Base-by-base conservation (phyloP, 2,797 vertebrate genomes). In the Eulemur coronatus region DNA sequence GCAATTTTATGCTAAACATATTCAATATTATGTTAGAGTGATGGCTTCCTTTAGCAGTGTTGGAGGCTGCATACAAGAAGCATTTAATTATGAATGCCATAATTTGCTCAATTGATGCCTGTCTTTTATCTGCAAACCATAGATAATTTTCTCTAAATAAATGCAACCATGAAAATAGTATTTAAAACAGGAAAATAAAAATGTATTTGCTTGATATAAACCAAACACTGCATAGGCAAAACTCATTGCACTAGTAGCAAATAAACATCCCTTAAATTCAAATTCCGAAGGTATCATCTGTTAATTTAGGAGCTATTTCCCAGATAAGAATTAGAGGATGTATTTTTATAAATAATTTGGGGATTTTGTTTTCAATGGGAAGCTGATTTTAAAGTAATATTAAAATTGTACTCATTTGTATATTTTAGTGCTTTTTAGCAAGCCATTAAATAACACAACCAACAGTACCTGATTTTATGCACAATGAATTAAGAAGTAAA, bases 91-190 rank as follows among this genome's bases (percentile, higher is more conserved):
- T 96, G 92, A 97, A 96, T 97, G 81, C 89, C 81, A 30, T 95
- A 96, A 98, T 97, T 98, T 97, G 88, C 88, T 96, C 97, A 97
- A 90, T 93, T 95, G 86, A 95, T 92, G 90, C 63, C 35, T 96
- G 80, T 88, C 87, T 97, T 98, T 96, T 96, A 95, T 97, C 92
- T 97, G 52, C n/a, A 93, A 93, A 86, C 96, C 93, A 95, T 84
- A 96, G 94, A 94, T 97, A 96, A 97, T 97, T 97, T 97, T 69
- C 81, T 87, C 85, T 91, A 95, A 96, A 81, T 97, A 97, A 98
- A 95, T 95, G 59, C 38, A 96, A 84, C 55, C 61, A 73, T 86
- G 94, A 97, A 97, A 97, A 98, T 96, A 96, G 95, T 94, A 97
- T 79, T 98, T 98, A 91, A 96, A 93, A 26, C 41, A 82, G 52